Conservation (phyloP, 2,113 vertebrate genomes). For the Rhynchomys soricoides region DNA sequence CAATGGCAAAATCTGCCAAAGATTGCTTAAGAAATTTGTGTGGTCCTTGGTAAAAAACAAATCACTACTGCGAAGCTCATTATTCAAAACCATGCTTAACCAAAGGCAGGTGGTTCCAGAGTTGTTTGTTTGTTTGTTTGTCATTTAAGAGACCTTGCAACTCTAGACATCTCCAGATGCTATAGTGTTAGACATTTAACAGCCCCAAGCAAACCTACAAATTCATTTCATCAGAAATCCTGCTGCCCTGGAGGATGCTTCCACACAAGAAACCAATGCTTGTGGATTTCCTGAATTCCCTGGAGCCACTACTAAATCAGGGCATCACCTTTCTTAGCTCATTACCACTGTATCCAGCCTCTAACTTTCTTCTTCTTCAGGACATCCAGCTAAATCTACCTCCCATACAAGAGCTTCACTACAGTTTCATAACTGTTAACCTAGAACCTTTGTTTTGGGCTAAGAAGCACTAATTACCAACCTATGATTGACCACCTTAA, state of each 20-base stretch:
- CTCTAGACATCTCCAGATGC: background rate
- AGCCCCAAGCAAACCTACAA: background rate
- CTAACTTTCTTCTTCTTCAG: background rate
- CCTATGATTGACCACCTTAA: background rate
- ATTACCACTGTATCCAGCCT: background rate
- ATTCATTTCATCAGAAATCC: background rate
- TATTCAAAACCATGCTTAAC: background rate
- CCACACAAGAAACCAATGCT: rapidly evolving
- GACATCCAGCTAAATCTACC: background rate
- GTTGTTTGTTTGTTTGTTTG: background rate
- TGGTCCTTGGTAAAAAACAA: background rate
- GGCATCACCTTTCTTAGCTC: background rate
- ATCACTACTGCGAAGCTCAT: background rate
- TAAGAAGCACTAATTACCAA: background rate
- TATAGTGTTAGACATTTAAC: background rate
- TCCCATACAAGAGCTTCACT: background rate
- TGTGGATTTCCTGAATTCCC: background rate
- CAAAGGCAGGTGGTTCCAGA: background rate
- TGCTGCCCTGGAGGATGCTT: background rate
- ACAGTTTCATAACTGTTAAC: background rate
- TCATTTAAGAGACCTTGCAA: background rate
- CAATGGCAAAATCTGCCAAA: background rate
- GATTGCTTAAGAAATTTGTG: background rate
- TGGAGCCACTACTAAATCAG: too few species aligned
- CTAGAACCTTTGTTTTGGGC: background rate